Base-by-base conservation (phyloP, 2,113 vertebrate genomes). In the Microcebus ravelobensis region DNA sequence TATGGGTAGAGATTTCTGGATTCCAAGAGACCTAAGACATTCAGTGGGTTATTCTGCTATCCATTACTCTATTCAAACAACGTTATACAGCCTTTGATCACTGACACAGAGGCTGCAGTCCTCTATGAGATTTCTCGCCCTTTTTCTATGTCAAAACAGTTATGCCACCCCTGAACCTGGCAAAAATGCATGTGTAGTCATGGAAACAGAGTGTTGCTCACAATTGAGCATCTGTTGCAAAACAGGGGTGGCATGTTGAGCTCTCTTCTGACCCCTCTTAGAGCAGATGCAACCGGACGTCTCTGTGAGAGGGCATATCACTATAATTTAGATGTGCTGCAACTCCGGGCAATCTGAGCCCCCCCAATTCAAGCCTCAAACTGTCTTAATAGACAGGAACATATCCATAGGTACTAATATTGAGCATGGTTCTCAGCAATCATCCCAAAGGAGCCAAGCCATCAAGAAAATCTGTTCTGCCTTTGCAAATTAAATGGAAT, bases 401-500 rank as follows among this genome's bases (percentile, higher is more conserved):
- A 90, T 59, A 73, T 61, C 48, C 42, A 14, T 1, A 14, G 52
- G 23, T 31, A n/a, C 34, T 74, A 20, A 31, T 34, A 73, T 0
- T 57, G 36, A 73, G 15, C 55, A 9, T 23, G 6, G 8, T 76
- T 93, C 65, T 93, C 68, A 27, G 70, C 57, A 50, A 39, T 74
- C 68, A 92, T 70, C 76, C 83, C 90, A 82, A 61, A 94, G 55
- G 93, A 81, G n/a, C 34, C 31, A 59, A 45, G 61, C 48, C 70
- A 89, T 93, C 73, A 87, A 59, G 68, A 71, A 95, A 94, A 83
- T 57, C 39, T 63, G 36, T 20, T 81, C 77, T 86, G 91, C 42
- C 82, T 95, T 73, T 92, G 86, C 73, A 95, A 94, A 96, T 82
- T 90, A 96, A 96, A 79, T 55, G 67, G 80, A 91, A 94, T 70